A percentile compares a stretch with the other conserved stretches of the same genome.
These are phyloP conservation scores for Malurus cyaneus DNA, from an alignment of 2,113 vertebrate genomes.

Conservation along the genomic window DNA sequence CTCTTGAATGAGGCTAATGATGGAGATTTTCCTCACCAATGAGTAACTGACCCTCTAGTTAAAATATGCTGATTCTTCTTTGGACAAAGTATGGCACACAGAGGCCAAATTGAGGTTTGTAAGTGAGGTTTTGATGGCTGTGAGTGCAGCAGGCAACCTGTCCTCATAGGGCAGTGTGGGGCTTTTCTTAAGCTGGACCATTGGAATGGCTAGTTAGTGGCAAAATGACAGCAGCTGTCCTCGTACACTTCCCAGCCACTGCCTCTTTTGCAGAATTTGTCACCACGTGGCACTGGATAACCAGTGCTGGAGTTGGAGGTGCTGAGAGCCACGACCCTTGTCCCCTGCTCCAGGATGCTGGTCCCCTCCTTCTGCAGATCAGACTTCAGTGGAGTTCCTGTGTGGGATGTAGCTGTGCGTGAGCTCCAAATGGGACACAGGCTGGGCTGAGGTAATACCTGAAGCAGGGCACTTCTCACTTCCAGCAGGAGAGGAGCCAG, in stretches of 20 bases:
- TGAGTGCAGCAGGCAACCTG: not conserved
- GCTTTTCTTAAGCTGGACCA: not conserved
- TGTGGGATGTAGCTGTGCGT: not conserved
- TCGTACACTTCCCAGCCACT: fast-evolving
- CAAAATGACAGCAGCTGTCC: not conserved
- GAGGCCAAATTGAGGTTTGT: not conserved
- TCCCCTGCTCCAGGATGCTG: not conserved
- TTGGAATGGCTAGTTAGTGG: not conserved
- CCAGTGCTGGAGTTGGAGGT: not conserved
- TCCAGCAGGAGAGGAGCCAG: not conserved
- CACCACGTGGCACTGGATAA: fast-evolving
- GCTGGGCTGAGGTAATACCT: not conserved
- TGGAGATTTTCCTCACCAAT: not conserved
- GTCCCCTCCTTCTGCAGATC: not conserved
- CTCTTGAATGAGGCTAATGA: not conserved
- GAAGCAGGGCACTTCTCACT: not conserved
- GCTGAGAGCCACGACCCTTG: not conserved
- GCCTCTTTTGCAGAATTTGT: not conserved
- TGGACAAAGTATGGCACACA: not conserved
- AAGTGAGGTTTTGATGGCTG: not conserved
- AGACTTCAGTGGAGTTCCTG: not conserved
- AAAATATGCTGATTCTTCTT: not conserved
- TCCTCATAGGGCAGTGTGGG: not conserved
- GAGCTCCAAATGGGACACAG: not conserved
- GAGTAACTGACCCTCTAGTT: not conserved